These are phyloP conservation scores for Eublepharis macularius DNA, from an alignment of 2,113 vertebrate species.

Conservation along the genomic window DNA sequence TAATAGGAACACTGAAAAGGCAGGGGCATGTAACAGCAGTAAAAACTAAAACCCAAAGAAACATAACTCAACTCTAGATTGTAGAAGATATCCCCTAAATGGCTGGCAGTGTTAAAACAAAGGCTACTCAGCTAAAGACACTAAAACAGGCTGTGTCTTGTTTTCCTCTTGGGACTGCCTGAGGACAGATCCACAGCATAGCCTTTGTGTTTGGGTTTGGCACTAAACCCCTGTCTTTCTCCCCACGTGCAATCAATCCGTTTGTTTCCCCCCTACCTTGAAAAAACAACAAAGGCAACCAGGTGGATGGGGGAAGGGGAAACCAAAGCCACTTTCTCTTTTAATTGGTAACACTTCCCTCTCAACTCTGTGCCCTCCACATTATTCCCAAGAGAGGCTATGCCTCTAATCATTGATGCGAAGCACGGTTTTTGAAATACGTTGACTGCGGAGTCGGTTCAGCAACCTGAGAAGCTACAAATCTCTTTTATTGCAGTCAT, in stretches of 20 bases:
- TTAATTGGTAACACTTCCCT: not conserved
- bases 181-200: not conserved
- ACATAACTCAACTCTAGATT: no score
- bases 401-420: not conserved
- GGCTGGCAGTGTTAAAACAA: no score
- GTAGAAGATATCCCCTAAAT: no score
- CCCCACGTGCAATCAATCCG: no score
- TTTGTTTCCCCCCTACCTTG: no score
- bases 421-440: not conserved
- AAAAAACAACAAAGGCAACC: not conserved
- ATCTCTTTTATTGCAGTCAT: not conserved
- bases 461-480: not conserved
- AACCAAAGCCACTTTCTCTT: not conserved
- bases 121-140: no score
- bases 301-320: not conserved
- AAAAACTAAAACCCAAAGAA: no score
- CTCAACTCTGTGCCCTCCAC: no score
- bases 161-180: not conserved
- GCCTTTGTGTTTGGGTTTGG: not conserved
- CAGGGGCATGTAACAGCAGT: no score
- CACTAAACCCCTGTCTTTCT: no score
- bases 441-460: not conserved
- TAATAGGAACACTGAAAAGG: no score
- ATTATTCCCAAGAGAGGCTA: not conserved
- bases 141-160: not conserved